Evolutionary conservation across 2,113 vertebrate genomes (phyloP).

Genomic region (Dromas ardeola): DNA sequence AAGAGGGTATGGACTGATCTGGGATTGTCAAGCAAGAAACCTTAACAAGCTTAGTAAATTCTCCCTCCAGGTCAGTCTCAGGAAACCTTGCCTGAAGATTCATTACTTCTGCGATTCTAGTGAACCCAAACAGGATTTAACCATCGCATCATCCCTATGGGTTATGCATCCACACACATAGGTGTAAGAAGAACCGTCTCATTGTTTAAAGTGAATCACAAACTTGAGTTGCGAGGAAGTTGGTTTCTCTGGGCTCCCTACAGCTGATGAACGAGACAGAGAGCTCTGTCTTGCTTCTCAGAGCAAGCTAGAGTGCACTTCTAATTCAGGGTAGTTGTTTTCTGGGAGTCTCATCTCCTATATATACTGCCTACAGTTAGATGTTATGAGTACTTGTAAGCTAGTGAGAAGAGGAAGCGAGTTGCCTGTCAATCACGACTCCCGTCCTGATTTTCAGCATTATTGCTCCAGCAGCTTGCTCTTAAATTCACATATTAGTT

Average conservation of each 20-base stretch:
- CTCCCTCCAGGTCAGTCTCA: not conserved
- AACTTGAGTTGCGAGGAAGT: not conserved
- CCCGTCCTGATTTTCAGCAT: not conserved
- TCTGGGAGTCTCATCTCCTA: not conserved
- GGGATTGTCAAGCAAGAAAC: not conserved
- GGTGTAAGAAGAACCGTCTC: rapidly evolving
- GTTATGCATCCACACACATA: not conserved
- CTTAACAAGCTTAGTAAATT: not conserved
- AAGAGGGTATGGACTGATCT: not conserved
- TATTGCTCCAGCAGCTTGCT: not conserved
- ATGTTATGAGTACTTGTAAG: not conserved
- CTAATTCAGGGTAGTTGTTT: not conserved
- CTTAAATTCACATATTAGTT: not conserved
- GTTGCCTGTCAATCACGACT: not conserved
- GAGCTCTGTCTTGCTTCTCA: not conserved
- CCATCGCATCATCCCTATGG: not conserved
- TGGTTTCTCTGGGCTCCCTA: not conserved
- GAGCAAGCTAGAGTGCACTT: not conserved
- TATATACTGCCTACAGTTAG: not conserved
- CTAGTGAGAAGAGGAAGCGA: not conserved
- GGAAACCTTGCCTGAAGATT: not conserved
- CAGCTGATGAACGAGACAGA: not conserved
- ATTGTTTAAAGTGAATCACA: not conserved
- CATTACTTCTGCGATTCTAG: not conserved
- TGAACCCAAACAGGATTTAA: not conserved